Percentiles rank a stretch among this genome's conserved stretches.
Evolutionary conservation across 2,797 vertebrate genomes (phyloP).

Genomic region (Neostethus bicornis): DNA sequence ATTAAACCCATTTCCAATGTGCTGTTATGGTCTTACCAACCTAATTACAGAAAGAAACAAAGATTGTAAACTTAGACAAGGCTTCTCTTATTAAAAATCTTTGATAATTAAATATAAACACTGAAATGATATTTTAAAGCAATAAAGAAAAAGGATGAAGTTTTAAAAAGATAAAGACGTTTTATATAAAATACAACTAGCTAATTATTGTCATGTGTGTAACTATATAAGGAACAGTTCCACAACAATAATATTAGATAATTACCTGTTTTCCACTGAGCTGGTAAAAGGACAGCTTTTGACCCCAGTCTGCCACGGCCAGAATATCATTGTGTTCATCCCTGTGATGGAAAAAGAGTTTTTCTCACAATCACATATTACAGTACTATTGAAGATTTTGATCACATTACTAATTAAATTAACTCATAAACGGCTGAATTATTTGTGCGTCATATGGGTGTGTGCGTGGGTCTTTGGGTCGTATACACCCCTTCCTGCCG

Average conservation of each 20-base stretch:
- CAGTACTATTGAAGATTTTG: conserved; percentile 21
- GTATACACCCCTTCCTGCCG: no score
- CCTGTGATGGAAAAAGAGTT: conserved; percentile 74
- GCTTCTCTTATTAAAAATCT: conserved; percentile 31
- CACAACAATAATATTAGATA: neutral
- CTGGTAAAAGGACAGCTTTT: conserved; percentile 97
- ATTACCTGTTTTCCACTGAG: conserved; percentile 97
- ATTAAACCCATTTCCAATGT: conserved; percentile 60
- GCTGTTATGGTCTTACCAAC: conserved; percentile 61
- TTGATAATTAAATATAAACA: conserved; percentile 9
- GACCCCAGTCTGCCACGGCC: conserved; percentile 97
- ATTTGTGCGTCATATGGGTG: no score
- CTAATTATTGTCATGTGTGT: neutral
- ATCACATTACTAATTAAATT: conserved; percentile 19
- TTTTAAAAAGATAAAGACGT: neutral
- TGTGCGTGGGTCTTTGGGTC: no score
- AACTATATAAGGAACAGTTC: neutral
- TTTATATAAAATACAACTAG: neutral
- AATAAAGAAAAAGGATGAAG: neutral
- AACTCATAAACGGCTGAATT: no score
- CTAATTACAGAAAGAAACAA: conserved; percentile 57
- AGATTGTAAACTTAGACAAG: conserved; percentile 39
- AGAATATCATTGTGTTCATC: conserved; percentile 96
- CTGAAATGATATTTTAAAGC: neutral
- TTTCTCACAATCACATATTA: conserved; percentile 13